phyloP scores from a whole-genome alignment of 2,113 vertebrate genomes.

The Tetrao urogallus region DNA sequence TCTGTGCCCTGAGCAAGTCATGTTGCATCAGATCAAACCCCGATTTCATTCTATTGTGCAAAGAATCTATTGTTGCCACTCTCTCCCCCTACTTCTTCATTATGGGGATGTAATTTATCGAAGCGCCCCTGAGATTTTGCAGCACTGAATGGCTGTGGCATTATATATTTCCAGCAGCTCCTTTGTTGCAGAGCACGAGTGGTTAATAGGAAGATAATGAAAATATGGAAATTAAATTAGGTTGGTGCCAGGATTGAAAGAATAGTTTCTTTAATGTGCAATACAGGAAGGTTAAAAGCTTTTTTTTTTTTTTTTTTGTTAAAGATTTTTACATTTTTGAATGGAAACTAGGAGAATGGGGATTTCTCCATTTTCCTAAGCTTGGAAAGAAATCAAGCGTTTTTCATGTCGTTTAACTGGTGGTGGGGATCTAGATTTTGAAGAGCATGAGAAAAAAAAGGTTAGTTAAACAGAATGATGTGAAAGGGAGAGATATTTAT shows the following conservation, averaged over 20 bases:
- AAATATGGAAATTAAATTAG: slow-evolving; percentile 73
- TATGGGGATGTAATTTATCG: slow-evolving; percentile 54
- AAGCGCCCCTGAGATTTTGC: slow-evolving; percentile 47
- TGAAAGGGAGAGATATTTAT: neutral
- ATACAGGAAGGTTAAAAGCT: neutral
- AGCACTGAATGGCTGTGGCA: neutral
- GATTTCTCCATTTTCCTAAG: slow-evolving; percentile 2
- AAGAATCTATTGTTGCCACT: slow-evolving; percentile 31
- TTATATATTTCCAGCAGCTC: slow-evolving; percentile 61
- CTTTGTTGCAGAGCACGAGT: slow-evolving; percentile 52
- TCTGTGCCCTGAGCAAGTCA: slow-evolving; percentile 55
- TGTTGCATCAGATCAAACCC: slow-evolving; percentile 73
- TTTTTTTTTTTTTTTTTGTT: too few species aligned
- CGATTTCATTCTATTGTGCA: slow-evolving; percentile 42
- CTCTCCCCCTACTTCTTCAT: slow-evolving; percentile 51
- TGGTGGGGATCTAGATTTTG: neutral
- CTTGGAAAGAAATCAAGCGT: slow-evolving; percentile 2
- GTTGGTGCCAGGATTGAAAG: slow-evolving; percentile 12
- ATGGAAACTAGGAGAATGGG: neutral
- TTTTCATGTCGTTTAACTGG: neutral
- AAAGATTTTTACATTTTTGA: neutral
- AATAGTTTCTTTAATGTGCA: slow-evolving; percentile 10
- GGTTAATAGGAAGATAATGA: slow-evolving; percentile 77
- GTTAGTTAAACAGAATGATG: neutral
- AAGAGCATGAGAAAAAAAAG: neutral